Conservation (phyloP, 1,140 invertebrate species). For the Teleogryllus occipitalis region DNA sequence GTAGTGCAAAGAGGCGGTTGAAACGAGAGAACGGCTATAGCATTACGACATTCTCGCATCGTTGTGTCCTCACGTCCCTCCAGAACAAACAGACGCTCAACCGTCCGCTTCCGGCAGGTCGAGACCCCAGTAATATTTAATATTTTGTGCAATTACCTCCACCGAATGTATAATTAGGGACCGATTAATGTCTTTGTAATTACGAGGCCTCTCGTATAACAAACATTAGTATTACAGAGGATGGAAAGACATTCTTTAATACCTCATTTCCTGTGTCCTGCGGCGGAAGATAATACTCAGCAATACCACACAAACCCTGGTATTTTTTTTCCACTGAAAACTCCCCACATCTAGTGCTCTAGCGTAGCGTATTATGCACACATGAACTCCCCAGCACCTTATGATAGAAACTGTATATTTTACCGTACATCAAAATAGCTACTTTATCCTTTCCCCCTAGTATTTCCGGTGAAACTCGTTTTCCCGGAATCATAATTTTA, state of each 20-base stretch:
- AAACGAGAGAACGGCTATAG: no score
- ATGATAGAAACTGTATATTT: background rate
- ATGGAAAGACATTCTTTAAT: background rate
- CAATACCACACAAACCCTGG: background rate
- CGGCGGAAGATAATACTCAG: background rate
- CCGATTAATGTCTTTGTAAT: conserved; percentile 1
- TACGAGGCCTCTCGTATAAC: background rate
- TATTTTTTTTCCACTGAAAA: background rate
- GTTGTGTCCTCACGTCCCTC: no score
- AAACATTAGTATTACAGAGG: background rate
- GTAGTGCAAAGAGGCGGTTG: no score
- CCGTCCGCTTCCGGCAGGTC: background rate
- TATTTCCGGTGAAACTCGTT: background rate
- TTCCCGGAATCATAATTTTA: background rate
- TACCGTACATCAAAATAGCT: conserved; percentile 1
- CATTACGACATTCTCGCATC: no score
- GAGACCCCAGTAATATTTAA: background rate
- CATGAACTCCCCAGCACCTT: background rate
- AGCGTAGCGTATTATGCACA: background rate
- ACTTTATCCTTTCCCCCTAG: background rate
- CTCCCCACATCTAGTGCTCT: background rate
- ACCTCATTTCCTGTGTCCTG: background rate
- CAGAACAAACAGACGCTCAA: background rate
- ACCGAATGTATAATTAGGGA: background rate
- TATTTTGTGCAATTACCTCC: background rate